Base-by-base conservation (phyloP, 64 coral and sea anemone species). In the Stichodactyla helianthus region DNA sequence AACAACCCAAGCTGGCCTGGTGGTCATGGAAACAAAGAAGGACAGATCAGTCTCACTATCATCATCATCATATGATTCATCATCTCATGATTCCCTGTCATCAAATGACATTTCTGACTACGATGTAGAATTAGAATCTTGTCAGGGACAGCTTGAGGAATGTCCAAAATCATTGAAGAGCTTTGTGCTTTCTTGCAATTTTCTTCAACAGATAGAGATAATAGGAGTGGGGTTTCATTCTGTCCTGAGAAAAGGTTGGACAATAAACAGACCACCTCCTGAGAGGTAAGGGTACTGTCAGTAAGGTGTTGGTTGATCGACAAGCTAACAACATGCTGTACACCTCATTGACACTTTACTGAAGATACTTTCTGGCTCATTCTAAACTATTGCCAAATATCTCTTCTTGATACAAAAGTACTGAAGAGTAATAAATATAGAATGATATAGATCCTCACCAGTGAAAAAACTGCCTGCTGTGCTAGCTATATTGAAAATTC, bases 141-240 rank as follows among this genome's bases (percentile, higher is more conserved):
- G 51, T 51, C 16, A n/a, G 18, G 15, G 51, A 5, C 35, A 81
- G 50, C 7, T 54, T 81, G 50, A 81, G 52, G 52, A 81, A 31
- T 17, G 11, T 20, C 78, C 19, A 16, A 7, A 62, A 55, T 25
- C 9, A 17, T 60, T 84, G 13, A 50, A 60, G 7, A 84, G 27
- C n/a, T 6, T 84, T 26, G 19, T 51, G 7, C 19, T n/a, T 16
- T 18, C 54, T 58, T 84, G 83, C 27, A 63, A 5, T 15, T 84
- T 84, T 84, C 83, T 84, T 6, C 44, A 54, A 25, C 54, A 84
- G 28, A 59, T 84, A 7, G 83, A 84, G 16, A 84, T 84, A 13
- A 84, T 84, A 16, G 53, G 27, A 6, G 54, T 63, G 27, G 83
- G 83, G 27, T 84, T 84, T 84, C 83, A 84, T 84, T 84, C 83